Evolutionary conservation across 2,888 invertebrate species (phyloP).

Genomic region (Leptopterna dolabrata): DNA sequence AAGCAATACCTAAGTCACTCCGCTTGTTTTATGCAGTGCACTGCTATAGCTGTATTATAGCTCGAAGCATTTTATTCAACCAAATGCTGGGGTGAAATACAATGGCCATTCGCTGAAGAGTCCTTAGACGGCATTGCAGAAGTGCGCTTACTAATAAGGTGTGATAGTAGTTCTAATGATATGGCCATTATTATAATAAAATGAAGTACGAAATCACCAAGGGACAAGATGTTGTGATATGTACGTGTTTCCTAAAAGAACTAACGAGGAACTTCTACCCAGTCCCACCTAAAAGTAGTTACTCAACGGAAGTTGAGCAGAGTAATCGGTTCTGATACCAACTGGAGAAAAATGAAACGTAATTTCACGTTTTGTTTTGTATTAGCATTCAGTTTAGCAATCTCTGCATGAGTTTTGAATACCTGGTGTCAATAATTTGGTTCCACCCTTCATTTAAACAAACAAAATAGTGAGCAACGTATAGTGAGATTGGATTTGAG

Average conservation of each 20-base stretch:
- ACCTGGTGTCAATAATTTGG: too few species aligned
- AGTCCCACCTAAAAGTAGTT: neutral
- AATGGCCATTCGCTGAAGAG: neutral
- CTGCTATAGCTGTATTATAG: neutral
- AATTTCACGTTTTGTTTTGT: too few species aligned
- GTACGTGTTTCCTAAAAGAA: neutral
- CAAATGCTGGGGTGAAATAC: neutral
- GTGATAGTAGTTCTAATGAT: neutral
- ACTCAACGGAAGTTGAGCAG: too few species aligned
- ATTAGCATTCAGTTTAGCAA: too few species aligned
- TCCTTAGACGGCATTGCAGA: neutral
- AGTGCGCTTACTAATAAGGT: neutral
- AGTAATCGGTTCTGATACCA: too few species aligned
- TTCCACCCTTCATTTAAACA: too few species aligned
- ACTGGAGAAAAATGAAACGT: too few species aligned
- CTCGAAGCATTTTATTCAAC: neutral
- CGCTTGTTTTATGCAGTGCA: conserved; percentile 1
- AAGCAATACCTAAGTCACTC: conserved; percentile 26
- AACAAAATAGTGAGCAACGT: too few species aligned
- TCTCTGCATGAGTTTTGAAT: too few species aligned
- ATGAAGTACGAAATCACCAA: neutral
- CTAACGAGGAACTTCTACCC: neutral
- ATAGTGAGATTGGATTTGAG: too few species aligned
- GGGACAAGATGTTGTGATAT: too few species aligned
- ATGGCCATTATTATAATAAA: neutral